Conservation (phyloP, 2,888 invertebrate genomes). For the Drosophila parthenogenetica region DNA sequence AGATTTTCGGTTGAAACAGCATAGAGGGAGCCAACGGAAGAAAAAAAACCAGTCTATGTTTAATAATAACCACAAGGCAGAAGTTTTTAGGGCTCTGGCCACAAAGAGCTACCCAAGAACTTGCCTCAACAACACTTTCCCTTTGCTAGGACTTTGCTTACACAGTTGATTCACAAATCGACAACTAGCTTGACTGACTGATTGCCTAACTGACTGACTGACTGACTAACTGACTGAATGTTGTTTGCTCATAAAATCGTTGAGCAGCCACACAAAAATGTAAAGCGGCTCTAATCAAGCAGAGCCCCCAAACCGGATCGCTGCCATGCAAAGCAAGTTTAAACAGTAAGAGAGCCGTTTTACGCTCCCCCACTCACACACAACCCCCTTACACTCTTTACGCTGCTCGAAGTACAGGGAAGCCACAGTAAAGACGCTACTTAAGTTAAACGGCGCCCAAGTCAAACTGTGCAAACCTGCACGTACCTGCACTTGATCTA, state of each 20-base stretch:
- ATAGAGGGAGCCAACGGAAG: conserved; percentile 30
- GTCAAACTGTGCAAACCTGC: conserved; percentile 78
- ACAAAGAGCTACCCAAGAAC: conserved; percentile 43
- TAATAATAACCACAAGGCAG: conserved; percentile 74
- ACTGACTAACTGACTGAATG: conserved; percentile 19
- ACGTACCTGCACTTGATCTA: conserved; percentile 79
- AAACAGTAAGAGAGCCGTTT: conserved; percentile 9
- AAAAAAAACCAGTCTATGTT: conserved; percentile 62
- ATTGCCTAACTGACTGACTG: conserved; percentile 16
- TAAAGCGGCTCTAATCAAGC: conserved; percentile 65
- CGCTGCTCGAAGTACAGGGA: conserved; percentile 19
- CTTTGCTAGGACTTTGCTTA: conserved; percentile 40
- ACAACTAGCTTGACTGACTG: conserved; percentile 39
- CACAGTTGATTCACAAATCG: conserved; percentile 55
- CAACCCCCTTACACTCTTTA: background rate
- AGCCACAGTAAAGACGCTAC: conserved; percentile 60
- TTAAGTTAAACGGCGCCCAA: conserved; percentile 72
- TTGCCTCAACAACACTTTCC: conserved; percentile 64
- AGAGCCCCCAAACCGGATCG: conserved; percentile 23
- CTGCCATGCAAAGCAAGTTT: conserved; percentile 3
- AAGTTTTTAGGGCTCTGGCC: conserved; percentile 57
- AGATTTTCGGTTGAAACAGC: conserved; percentile 73
- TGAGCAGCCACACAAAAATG: conserved; percentile 61
- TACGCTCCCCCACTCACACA: conserved; percentile 2
- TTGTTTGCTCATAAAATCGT: conserved; percentile 50